Evolutionary conservation across 2,797 vertebrate genomes (phyloP).

Genomic region (Adelosebastes latens): DNA sequence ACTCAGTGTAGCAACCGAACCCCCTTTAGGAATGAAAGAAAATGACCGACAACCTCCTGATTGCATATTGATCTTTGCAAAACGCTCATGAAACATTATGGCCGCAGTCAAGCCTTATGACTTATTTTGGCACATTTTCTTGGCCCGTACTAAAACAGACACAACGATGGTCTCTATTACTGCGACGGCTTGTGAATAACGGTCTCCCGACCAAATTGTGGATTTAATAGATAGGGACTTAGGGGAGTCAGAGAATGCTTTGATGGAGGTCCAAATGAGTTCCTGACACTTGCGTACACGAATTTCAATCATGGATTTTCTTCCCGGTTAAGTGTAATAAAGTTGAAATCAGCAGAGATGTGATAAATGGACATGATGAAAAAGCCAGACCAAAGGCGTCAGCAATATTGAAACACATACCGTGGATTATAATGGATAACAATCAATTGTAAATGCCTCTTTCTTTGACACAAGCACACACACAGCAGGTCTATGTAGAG

Average conservation of each 20-base stretch:
- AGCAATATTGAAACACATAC: background rate
- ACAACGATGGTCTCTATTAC: background rate
- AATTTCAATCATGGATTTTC: constrained; percentile 1
- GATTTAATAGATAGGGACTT: background rate
- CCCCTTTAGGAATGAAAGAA: background rate
- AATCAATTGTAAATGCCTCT: background rate
- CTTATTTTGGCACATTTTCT: background rate
- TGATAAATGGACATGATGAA: background rate
- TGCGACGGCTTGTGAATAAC: background rate
- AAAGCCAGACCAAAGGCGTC: background rate
- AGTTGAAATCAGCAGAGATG: constrained; percentile 1
- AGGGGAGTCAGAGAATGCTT: background rate
- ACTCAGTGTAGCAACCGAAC: background rate
- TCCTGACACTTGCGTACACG: background rate
- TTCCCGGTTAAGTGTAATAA: background rate
- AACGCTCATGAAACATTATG: background rate
- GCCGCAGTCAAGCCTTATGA: background rate
- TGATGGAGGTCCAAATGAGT: background rate
- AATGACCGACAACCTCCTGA: constrained; percentile 28
- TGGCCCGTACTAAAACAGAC: background rate
- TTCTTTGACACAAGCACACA: background rate
- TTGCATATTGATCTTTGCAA: constrained; percentile 55
- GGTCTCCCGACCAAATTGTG: background rate
- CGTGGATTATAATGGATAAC: background rate
- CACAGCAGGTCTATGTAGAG: background rate